Evolutionary conservation across 2,797 vertebrate species (phyloP).

Genomic region (Notamacropus eugenii): DNA sequence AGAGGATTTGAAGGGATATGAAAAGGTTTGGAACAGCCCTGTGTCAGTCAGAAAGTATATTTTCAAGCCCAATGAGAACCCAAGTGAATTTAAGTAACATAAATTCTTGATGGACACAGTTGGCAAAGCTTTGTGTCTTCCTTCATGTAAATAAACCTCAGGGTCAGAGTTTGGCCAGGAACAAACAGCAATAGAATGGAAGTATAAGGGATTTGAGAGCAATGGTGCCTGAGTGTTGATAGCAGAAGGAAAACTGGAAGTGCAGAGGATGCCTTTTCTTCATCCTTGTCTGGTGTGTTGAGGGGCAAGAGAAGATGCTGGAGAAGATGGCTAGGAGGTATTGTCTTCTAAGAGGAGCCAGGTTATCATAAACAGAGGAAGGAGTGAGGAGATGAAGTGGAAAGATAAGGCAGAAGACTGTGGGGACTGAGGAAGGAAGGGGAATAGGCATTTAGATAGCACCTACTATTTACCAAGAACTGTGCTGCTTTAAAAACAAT

Average conservation of each 20-base stretch:
- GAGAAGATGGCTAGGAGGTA: neutral
- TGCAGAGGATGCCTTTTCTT: neutral
- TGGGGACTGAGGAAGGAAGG: neutral
- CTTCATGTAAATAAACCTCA: neutral
- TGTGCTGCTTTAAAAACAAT: too few species aligned
- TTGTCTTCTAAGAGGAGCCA: neutral
- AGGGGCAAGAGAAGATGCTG: neutral
- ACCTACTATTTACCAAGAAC: neutral
- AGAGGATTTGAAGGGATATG: neutral
- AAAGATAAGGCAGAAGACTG: neutral
- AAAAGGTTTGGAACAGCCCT: neutral
- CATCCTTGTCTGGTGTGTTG: neutral
- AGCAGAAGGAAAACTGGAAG: neutral
- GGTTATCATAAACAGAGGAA: neutral
- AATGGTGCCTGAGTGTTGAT: neutral
- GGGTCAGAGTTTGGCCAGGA: neutral
- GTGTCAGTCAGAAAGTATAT: neutral
- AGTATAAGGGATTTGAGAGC: neutral
- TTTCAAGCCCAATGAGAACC: neutral
- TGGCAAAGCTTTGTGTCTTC: neutral
- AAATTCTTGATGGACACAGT: neutral
- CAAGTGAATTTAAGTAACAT: neutral
- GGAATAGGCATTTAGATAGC: neutral
- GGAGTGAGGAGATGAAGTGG: neutral
- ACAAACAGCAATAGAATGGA: neutral